Base-by-base conservation (phyloP, 2,888 invertebrate species). In the Chrysotoxum bicinctum region DNA sequence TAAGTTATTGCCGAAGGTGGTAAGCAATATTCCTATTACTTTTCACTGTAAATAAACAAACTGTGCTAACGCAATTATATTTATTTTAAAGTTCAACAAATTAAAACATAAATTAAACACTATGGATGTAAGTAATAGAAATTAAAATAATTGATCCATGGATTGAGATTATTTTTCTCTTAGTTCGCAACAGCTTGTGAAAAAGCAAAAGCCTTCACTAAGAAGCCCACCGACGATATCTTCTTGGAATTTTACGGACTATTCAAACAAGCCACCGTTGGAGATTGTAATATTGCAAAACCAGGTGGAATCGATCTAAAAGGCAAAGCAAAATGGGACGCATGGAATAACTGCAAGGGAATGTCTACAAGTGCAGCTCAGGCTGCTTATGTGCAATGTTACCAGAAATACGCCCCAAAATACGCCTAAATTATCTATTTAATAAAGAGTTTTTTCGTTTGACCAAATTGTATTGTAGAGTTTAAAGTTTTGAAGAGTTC, bases 251-350 rank as follows among this genome's bases (percentile, higher is more conserved):
- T 98, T 45, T 98, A 98, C 92, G 95, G 95, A 2, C 93, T 97
- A 6, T 98, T 93, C 93, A 98, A 98, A 91, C 98, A 98, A 92
- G 96, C 94, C 0, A 95, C 94, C 68, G 92, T 94, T 87, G 98
- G 98, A 0, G 97, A 98, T 90, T 94, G 94, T 87, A 96, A 96
- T 91, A 96, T 95, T 87, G 97, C 93, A 56, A 95, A 96, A 88
- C 98, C 98, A 74, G 97, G 98, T 70, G 94, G 97, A 92, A 89
- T 98, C 83, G 98, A 98, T 89, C 91, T 97, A 88, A 96, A 96
- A 92, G 98, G 96, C 87, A 98, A 97, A 91, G 98, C 98, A 26
- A 99, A 99, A 92, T 98, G 97, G 97, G 96, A 97, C 91, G 95
- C 97, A 3, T 99, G 99, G 99, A 94, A 94, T 87, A 93, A 92